These are phyloP conservation scores for Sebastes minor DNA, from an alignment of 2,797 vertebrate genomes.

Conservation along the genomic window DNA sequence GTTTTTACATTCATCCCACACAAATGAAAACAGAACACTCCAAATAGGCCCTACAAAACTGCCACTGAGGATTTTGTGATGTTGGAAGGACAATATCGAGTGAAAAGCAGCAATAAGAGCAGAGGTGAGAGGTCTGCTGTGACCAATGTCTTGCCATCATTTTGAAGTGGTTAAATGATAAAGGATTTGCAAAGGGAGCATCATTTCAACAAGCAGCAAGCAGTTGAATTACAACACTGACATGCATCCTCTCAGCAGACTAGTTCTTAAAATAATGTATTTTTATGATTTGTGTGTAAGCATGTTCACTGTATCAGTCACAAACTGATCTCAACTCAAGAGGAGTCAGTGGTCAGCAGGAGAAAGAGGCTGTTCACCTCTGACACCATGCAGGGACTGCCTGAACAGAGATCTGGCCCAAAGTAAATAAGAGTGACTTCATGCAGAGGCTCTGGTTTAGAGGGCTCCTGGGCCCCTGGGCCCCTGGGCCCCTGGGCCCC, in stretches of 20 bases:
- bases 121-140: neutral
- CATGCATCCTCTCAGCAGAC: neutral
- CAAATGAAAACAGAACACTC: too few relatives aligned
- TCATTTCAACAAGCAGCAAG: too few relatives aligned
- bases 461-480: too few relatives aligned
- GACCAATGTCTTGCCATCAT: neutral
- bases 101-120: neutral
- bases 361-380: too few relatives aligned
- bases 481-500: too few relatives aligned
- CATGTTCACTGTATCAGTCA: neutral
- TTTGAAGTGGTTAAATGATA: neutral
- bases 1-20: neutral
- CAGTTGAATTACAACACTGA: neutral
- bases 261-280: neutral
- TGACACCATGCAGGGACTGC: too few relatives aligned
- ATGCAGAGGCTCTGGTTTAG: too few relatives aligned
- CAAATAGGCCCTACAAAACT: neutral
- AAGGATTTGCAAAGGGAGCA: neutral
- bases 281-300: neutral
- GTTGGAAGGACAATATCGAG: neutral
- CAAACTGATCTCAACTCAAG: neutral
- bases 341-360: too few relatives aligned
- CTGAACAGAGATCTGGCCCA: too few relatives aligned
- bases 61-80: neutral
- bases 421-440: too few relatives aligned